Conservation (phyloP, 2,113 vertebrate species). For the Harpagus bidentatus region DNA sequence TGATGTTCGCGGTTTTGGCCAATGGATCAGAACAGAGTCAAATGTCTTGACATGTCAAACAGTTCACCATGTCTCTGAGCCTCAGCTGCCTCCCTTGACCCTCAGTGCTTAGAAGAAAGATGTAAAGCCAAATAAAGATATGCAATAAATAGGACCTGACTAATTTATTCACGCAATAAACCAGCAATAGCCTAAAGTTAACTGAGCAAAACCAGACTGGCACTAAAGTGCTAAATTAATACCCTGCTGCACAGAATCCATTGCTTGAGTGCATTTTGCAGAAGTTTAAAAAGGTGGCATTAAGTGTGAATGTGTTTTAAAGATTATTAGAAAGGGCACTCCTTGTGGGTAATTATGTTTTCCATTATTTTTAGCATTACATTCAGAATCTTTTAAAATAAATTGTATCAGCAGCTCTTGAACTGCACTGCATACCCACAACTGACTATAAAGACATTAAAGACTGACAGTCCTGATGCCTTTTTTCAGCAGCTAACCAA, state of each 20-base stretch:
- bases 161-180: conserved; percentile 65
- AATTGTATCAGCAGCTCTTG: neutral
- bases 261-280: neutral
- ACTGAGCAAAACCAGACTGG: conserved; percentile 23
- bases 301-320: neutral
- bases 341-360: neutral
- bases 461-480: neutral
- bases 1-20: neutral
- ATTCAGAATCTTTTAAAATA: neutral
- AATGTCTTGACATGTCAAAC: neutral
- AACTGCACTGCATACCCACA: neutral
- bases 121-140: conserved; percentile 19
- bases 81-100: neutral
- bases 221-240: conserved; percentile 50
- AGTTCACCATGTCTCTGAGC: neutral
- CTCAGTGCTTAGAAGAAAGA: neutral
- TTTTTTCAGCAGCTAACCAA: neutral
- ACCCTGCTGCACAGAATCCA: neutral
- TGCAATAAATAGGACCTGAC: conserved; percentile 45
- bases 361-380: conserved; percentile 12
- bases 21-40: neutral
- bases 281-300: neutral
- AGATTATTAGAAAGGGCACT: conserved; percentile 23
- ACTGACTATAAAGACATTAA: neutral
- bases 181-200: conserved; percentile 46